These are phyloP conservation scores for Trachops cirrhosus DNA, from an alignment of 2,797 vertebrate genomes.

Conservation along the genomic window DNA sequence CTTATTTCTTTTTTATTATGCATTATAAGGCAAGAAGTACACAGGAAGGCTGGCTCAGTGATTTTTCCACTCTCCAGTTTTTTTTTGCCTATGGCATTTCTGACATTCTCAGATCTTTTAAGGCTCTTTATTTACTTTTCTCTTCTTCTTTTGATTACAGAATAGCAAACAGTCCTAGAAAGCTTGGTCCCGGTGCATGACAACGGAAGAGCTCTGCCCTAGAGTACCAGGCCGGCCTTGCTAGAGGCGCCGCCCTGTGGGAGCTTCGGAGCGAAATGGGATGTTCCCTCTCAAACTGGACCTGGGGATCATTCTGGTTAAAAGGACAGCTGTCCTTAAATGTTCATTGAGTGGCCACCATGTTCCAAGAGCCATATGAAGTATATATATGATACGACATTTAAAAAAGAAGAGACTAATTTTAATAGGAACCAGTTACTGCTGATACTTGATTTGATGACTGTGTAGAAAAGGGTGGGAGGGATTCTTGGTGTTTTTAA, in stretches of 20 bases:
- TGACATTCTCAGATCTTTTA: conserved; percentile 43
- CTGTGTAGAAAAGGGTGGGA: not conserved
- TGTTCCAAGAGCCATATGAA: not conserved
- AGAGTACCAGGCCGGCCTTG: not conserved
- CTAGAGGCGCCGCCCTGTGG: not conserved
- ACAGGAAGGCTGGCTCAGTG: not conserved
- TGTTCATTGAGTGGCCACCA: not conserved
- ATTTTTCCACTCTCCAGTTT: not conserved
- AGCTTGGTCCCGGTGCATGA: not conserved
- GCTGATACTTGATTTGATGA: not conserved
- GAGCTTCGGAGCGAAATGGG: not conserved
- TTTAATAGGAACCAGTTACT: not conserved
- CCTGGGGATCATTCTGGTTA: not conserved
- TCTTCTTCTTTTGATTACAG: conserved; percentile 29
- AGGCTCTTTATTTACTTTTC: conserved; percentile 42
- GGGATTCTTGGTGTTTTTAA: conserved; percentile 31
- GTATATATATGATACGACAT: not conserved
- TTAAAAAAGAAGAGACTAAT: not conserved
- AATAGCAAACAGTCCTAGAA: conserved; percentile 42
- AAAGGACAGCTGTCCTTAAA: conserved; percentile 28
- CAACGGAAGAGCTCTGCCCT: not conserved
- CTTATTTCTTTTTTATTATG: conserved; percentile 49
- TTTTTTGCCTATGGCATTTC: conserved; percentile 55
- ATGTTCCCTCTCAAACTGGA: not conserved
- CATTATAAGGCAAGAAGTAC: not conserved